Conservation (phyloP, 2,113 vertebrate genomes). For the Psophia crepitans region DNA sequence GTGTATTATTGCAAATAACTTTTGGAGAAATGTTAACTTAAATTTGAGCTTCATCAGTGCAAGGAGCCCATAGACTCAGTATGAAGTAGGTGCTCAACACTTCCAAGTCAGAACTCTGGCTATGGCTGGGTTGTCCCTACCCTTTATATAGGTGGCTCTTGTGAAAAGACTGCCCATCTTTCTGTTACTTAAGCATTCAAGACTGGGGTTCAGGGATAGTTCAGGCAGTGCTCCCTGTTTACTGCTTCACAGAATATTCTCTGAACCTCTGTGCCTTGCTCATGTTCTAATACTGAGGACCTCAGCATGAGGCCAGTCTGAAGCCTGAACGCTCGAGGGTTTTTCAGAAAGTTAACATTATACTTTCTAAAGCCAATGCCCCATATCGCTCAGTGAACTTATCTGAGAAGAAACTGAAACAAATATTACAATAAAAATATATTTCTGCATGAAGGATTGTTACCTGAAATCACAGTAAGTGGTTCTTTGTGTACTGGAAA, state of each 20-base stretch:
- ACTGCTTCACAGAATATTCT: not conserved
- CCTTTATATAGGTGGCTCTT: not conserved
- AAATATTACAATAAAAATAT: not conserved
- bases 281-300: not conserved
- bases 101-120: not conserved
- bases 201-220: not conserved
- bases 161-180: not conserved
- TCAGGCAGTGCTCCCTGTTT: not conserved
- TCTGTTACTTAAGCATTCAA: not conserved
- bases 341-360: not conserved
- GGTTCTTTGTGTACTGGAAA: not conserved
- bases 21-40: not conserved
- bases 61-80: not conserved
- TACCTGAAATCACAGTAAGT: not conserved
- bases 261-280: not conserved
- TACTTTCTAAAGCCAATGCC: not conserved
- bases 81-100: not conserved
- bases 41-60: not conserved
- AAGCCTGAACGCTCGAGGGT: not conserved
- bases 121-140: not conserved
- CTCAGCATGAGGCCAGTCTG: not conserved
- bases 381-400: not conserved
- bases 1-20: not conserved
- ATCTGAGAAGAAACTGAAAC: not conserved
- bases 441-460: not conserved